phyloP scores from a whole-genome alignment of 2,888 invertebrate genomes.

The Diabrotica balteata region DNA sequence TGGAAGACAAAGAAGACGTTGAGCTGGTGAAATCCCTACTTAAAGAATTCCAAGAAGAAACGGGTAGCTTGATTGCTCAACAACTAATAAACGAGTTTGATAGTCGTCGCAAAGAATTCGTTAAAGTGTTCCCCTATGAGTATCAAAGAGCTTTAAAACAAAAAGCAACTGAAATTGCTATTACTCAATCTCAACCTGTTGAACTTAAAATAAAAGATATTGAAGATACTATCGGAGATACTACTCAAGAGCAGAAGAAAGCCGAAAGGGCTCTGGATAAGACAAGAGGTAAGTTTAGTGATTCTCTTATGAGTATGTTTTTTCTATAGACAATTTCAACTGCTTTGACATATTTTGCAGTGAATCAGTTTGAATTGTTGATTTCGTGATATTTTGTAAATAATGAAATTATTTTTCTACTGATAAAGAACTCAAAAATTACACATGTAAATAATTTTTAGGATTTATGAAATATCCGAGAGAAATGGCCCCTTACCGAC shows the following conservation, averaged over 20 bases:
- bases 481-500: constrained; percentile 85
- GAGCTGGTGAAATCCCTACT: constrained; percentile 77
- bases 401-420: no score
- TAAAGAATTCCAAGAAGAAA: constrained; percentile 84
- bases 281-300: constrained; percentile 62
- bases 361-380: no score
- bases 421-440: no score
- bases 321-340: neutral
- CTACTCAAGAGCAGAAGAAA: constrained; percentile 78
- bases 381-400: neutral
- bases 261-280: constrained; percentile 84
- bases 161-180: constrained; percentile 59
- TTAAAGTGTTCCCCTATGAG: constrained; percentile 96
- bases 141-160: constrained; percentile 88
- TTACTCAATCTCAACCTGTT: constrained; percentile 43
- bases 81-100: constrained; percentile 81
- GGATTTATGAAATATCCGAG: constrained; percentile 97
- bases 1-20: constrained; percentile 81
- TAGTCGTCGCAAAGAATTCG: constrained; percentile 78
- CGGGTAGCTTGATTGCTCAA: constrained; percentile 81
- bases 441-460: constrained; percentile 3
- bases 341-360: no score
- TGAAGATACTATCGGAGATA: constrained; percentile 86
- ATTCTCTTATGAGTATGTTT: constrained; percentile 50
- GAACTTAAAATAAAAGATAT: constrained; percentile 72